Percentiles rank a stretch among this genome's conserved stretches.
Conservation (phyloP, 2,888 invertebrate genomes). For the Agriopis marginaria region DNA sequence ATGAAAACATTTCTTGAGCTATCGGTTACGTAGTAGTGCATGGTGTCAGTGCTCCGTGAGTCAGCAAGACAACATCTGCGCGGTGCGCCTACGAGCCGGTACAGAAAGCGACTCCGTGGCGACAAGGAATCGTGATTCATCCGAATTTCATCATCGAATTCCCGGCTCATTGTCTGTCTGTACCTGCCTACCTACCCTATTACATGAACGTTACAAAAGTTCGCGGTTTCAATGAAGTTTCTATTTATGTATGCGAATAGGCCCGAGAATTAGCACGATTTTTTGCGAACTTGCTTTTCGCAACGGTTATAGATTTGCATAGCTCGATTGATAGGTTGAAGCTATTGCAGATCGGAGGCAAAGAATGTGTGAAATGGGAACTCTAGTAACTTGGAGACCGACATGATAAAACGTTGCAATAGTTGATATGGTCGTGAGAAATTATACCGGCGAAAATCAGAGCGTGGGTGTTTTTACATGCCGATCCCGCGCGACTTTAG, state of each 20-base stretch:
- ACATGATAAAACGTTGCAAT: conserved; percentile 66
- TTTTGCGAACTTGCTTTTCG: conserved; percentile 50
- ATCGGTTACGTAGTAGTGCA: conserved; percentile 52
- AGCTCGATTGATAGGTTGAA: conserved; percentile 56
- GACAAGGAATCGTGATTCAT: conserved; percentile 73
- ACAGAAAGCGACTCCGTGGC: conserved; percentile 54
- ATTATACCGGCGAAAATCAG: conserved; percentile 70
- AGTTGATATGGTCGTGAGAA: conserved; percentile 78
- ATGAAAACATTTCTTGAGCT: conserved; percentile 53
- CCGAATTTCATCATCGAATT: conserved; percentile 70
- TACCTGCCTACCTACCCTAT: conserved; percentile 42
- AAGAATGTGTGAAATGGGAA: conserved; percentile 72
- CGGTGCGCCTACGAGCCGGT: conserved; percentile 63
- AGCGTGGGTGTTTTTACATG: conserved; percentile 80
- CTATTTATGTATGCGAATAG: conserved; percentile 51
- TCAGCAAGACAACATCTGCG: conserved; percentile 75
- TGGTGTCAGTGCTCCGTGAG: conserved; percentile 70
- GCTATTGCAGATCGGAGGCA: conserved; percentile 55
- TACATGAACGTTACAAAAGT: conserved; percentile 56
- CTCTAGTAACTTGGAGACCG: conserved; percentile 63
- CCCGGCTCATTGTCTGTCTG: conserved; percentile 53
- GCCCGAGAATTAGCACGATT: conserved; percentile 46
- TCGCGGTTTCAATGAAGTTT: conserved; percentile 51
- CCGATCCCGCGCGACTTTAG: conserved; percentile 50
- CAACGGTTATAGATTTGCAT: conserved; percentile 68